These are phyloP conservation scores for Gastrophysa polygoni DNA, from an alignment of 2,888 invertebrate species.

Conservation along the genomic window DNA sequence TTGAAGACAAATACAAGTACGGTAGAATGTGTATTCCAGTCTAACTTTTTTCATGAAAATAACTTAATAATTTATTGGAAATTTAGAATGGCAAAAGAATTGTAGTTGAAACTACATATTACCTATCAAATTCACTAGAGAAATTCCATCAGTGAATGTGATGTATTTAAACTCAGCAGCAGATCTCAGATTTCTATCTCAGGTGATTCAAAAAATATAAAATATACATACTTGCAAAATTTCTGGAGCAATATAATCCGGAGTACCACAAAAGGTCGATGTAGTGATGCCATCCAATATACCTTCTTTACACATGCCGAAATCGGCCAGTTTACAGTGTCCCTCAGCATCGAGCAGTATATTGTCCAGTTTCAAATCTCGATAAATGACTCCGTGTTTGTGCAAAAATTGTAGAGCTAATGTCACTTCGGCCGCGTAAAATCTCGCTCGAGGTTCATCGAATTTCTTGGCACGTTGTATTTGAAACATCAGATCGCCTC, in stretches of 20 bases:
- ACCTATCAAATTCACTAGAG: no score
- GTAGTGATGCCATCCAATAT: conserved; percentile 87
- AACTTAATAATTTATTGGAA: no score
- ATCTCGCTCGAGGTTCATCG: conserved; percentile 92
- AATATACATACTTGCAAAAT: conserved; percentile 50
- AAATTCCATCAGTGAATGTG: no score
- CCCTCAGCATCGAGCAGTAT: conserved; percentile 96
- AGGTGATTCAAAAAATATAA: no score
- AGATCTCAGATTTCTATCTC: no score
- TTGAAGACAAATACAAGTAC: no score
- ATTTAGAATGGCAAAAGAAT: no score
- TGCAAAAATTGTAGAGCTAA: conserved; percentile 97
- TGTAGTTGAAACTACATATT: no score
- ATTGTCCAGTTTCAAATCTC: conserved; percentile 98
- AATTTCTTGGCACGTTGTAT: conserved; percentile 98
- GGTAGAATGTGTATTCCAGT: no score
- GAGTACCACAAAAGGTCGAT: conserved; percentile 98
- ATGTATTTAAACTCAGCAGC: no score
- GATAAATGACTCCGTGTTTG: conserved; percentile 95
- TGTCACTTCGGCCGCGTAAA: conserved; percentile 99
- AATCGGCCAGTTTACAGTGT: conserved; percentile 92
- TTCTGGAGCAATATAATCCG: conserved; percentile 98
- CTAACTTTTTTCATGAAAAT: no score
- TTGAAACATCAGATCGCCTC: conserved; percentile 99
- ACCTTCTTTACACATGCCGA: conserved; percentile 94